These are phyloP conservation scores for Pandemis corylana DNA, from an alignment of 2,888 invertebrate genomes.

Conservation along the genomic window DNA sequence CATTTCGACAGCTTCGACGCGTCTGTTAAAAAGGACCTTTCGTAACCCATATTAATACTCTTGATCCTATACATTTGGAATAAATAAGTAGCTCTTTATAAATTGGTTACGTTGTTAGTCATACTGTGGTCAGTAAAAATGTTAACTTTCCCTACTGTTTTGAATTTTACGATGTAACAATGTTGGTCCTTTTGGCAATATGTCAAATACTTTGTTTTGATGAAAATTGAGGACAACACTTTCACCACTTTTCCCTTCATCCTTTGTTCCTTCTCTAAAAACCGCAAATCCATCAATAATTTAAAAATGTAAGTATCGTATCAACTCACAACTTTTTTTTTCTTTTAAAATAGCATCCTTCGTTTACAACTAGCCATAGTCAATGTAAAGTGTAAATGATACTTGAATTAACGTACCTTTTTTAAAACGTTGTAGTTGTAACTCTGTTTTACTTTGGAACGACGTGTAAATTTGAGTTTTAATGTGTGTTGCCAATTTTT, in stretches of 20 bases:
- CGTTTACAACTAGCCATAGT: not conserved
- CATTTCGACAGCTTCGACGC: conserved; percentile 59
- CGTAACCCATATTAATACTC: not conserved
- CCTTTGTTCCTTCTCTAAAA: not conserved
- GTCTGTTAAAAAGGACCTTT: conserved; percentile 42
- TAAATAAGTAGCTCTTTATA: not conserved
- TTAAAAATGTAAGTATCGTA: not conserved
- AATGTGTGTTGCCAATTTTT: not conserved
- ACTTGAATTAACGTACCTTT: too few species aligned
- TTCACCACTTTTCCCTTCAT: conserved; percentile 31
- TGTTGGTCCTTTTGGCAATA: conserved; percentile 58
- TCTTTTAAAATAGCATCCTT: not conserved
- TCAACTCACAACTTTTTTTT: not conserved
- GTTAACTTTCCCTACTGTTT: conserved; percentile 52
- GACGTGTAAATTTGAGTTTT: too few species aligned
- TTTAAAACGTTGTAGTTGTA: too few species aligned
- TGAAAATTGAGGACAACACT: conserved; percentile 36
- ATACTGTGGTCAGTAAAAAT: conserved; percentile 52
- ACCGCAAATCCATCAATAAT: not conserved
- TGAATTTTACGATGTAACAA: conserved; percentile 44
- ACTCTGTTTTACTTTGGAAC: too few species aligned
- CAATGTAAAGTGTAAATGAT: too few species aligned
- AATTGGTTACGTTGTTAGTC: conserved; percentile 20
- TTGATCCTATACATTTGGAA: not conserved
- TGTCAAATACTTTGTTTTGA: conserved; percentile 56